Percentiles rank a stretch among this genome's conserved stretches.
Conservation (phyloP, 1,140 invertebrate species). For the Arctopsyche grandis region DNA sequence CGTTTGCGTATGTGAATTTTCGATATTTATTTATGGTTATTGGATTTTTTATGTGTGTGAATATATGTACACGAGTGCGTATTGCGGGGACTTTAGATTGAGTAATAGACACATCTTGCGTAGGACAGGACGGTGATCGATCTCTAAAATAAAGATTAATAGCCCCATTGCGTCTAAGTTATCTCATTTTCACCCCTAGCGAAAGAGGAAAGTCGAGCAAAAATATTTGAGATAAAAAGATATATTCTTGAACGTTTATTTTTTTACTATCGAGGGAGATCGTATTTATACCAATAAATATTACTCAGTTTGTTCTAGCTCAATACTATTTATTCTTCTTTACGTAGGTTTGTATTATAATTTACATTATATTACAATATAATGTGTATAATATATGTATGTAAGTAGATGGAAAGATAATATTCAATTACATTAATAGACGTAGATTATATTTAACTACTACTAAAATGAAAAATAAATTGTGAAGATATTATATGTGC, state of each 20-base stretch:
- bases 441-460: no score
- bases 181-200: slow-evolving; percentile 14
- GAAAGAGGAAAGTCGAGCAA: neutral
- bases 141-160: slow-evolving; percentile 54
- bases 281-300: no score
- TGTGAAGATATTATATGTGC: no score
- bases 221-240: slow-evolving; percentile 33
- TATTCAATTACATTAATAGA: no score
- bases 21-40: neutral
- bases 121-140: slow-evolving; percentile 50
- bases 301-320: no score
- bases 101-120: slow-evolving; percentile 48
- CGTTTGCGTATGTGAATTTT: neutral
- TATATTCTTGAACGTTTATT: neutral
- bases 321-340: no score
- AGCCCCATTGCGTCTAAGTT: slow-evolving; percentile 40
- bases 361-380: no score
- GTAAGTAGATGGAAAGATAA: no score
- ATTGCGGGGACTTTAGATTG: slow-evolving; percentile 33
- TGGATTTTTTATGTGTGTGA: neutral
- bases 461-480: no score
- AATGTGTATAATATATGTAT: no score
- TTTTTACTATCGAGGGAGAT: neutral
- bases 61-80: neutral
- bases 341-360: no score